Base-by-base conservation (phyloP, 2,797 vertebrate genomes). In the Pangasius mekongensis region DNA sequence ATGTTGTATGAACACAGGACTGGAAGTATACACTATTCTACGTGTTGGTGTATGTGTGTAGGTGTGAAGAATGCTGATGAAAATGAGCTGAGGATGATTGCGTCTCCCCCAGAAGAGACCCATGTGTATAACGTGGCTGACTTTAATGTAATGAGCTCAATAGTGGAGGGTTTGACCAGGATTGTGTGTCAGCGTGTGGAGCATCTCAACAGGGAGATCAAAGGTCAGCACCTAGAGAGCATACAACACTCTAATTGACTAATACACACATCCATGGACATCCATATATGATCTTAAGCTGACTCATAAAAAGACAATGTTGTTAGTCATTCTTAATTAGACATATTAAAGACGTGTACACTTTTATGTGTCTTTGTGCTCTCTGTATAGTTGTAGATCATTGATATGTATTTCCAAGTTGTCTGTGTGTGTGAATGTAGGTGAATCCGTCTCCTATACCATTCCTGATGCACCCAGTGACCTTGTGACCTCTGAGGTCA, bases 1-100 rank as follows among this genome's bases (percentile, higher is more conserved):
- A 36, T 56, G 52, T 33, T 78, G 49, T 56, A 30, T 30, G 0
- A 80, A 5, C 14, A 27, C 8, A 81, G 33, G 10, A 9, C 8
- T 24, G 69, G 33, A 62, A 18, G 56, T 47, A 47, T 76, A 30
- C 20, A 30, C 3, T 80, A 20, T 58, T 27, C 14, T 54, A 11
- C 27, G 27, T 84, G 64, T 36, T 8, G 39, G 67, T 64, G 56
- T 69, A 22, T 84, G 82, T 64, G 43, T 84, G 66, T 93, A 99
- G 98, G 98, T 91, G 98, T 99, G 87, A 99, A 99, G 93, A 99
- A 99, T 0, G 98, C 98, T 0, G 98, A 99, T 73, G 95, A 97
- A 94, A 98, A 96, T 1, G 98, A 99, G 93, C 95, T 99, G 89
- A 97, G 94, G 92, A 96, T 97, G 88, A 99, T 99, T 8, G 98